phyloP scores from a whole-genome alignment of 1,140 invertebrate species.

The Lepidostoma basale region DNA sequence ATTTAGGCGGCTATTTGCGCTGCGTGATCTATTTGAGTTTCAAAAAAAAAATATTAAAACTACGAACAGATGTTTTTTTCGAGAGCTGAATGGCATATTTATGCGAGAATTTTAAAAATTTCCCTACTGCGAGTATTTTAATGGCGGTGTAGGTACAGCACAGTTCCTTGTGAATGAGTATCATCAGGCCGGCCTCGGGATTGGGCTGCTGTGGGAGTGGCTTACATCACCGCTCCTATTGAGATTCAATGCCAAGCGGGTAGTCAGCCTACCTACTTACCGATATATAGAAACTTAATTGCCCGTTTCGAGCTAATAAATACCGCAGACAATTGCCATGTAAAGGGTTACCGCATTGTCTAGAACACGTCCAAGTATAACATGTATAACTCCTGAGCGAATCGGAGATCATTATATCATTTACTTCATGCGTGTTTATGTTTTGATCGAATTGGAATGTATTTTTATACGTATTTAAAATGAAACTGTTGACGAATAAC shows the following conservation, averaged over 20 bases:
- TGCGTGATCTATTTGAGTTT: neutral
- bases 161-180: neutral
- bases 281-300: neutral
- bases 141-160: too few relatives aligned
- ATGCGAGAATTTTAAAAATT: slow-evolving; percentile 5
- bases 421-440: too few relatives aligned
- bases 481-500: too few relatives aligned
- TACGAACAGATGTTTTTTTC: neutral
- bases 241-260: slow-evolving; percentile 33
- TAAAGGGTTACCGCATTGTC: too few relatives aligned
- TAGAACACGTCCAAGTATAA: too few relatives aligned
- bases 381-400: too few relatives aligned
- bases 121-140: too few relatives aligned
- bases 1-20: too few relatives aligned
- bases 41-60: neutral
- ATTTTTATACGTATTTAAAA: too few relatives aligned
- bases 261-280: slow-evolving; percentile 28
- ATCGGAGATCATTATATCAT: too few relatives aligned
- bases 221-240: slow-evolving; percentile 41
- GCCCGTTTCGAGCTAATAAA: slow-evolving; percentile 10
- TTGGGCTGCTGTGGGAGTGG: slow-evolving; percentile 34
- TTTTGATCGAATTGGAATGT: too few relatives aligned
- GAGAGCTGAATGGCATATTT: neutral
- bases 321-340: too few relatives aligned
- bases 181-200: slow-evolving; percentile 12